These are phyloP conservation scores for Megaceryle torquata DNA, from an alignment of 2,113 vertebrate species.

Conservation along the genomic window DNA sequence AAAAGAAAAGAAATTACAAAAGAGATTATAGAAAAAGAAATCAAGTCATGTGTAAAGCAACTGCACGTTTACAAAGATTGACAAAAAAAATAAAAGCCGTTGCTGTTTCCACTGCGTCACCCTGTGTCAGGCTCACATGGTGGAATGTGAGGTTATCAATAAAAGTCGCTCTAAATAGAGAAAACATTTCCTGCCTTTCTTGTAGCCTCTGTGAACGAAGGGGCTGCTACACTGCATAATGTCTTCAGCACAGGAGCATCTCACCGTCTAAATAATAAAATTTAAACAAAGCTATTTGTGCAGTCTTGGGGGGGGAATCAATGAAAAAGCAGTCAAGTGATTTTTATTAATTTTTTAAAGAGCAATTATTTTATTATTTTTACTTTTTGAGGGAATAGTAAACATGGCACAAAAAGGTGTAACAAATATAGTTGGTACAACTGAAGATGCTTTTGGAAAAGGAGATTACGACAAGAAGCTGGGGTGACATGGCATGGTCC, in stretches of 20 bases:
- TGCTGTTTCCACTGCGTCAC: fast-evolving
- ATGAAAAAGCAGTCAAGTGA: neutral
- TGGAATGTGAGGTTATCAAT: neutral
- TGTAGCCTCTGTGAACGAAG: neutral
- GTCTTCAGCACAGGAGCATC: neutral
- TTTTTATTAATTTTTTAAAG: neutral
- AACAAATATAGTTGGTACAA: neutral
- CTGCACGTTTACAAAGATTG: neutral
- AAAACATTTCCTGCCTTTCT: neutral
- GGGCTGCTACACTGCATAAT: neutral
- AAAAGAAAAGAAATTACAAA: neutral
- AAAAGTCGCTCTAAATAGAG: neutral
- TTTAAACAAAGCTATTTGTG: neutral
- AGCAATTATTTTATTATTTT: neutral
- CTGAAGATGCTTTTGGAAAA: neutral
- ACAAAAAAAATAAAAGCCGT: fast-evolving
- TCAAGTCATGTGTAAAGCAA: neutral
- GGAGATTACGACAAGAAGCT: neutral
- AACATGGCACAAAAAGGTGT: neutral
- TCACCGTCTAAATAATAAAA: neutral
- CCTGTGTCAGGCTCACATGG: fast-evolving
- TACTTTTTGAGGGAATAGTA: neutral
- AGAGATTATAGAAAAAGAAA: neutral
- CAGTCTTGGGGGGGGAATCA: neutral
- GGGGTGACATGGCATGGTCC: fast-evolving